phyloP scores from a whole-genome alignment of 2,113 vertebrate genomes.

The Electrona antarctica region DNA sequence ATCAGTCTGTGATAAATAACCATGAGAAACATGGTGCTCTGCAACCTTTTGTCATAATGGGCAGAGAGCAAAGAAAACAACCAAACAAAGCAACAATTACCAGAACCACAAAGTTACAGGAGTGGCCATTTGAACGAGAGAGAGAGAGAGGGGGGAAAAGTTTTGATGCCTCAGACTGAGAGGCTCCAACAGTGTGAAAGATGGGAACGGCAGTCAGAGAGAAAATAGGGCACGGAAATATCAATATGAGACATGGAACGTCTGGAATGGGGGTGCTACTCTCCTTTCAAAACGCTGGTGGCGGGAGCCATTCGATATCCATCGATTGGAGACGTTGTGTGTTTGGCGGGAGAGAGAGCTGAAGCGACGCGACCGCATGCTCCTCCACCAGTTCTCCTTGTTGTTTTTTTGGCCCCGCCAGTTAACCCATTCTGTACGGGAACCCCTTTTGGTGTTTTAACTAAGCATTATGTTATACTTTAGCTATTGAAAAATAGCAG shows the following conservation, averaged over 20 bases:
- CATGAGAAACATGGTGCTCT: conserved; percentile 7
- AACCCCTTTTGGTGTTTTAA: no score
- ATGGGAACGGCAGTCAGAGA: conserved; percentile 32
- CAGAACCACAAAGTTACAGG: conserved; percentile 49
- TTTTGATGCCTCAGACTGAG: conserved; percentile 44
- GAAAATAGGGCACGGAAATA: conserved; percentile 56
- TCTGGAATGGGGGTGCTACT: conserved; percentile 37
- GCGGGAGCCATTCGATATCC: conserved; percentile 70
- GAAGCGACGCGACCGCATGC: conserved; percentile 31
- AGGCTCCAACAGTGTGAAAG: conserved; percentile 45
- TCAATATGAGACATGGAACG: conserved; percentile 72
- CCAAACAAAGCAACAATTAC: conserved; percentile 31
- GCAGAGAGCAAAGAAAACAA: not conserved
- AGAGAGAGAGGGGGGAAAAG: conserved; percentile 17
- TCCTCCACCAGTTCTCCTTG: conserved; percentile 42
- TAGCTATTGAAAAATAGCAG: no score
- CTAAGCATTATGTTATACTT: no score
- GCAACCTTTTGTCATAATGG: conserved; percentile 24
- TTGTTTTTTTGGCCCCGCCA: conserved; percentile 34
- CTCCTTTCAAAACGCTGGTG: conserved; percentile 60
- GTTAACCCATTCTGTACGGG: no score
- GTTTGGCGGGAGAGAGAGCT: conserved; percentile 37
- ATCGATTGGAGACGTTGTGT: conserved; percentile 66
- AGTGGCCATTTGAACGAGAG: no score
- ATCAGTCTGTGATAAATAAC: conserved; percentile 34